These are phyloP conservation scores for Carpatolechia fugitivella DNA, from an alignment of 2,888 invertebrate genomes.

Conservation along the genomic window DNA sequence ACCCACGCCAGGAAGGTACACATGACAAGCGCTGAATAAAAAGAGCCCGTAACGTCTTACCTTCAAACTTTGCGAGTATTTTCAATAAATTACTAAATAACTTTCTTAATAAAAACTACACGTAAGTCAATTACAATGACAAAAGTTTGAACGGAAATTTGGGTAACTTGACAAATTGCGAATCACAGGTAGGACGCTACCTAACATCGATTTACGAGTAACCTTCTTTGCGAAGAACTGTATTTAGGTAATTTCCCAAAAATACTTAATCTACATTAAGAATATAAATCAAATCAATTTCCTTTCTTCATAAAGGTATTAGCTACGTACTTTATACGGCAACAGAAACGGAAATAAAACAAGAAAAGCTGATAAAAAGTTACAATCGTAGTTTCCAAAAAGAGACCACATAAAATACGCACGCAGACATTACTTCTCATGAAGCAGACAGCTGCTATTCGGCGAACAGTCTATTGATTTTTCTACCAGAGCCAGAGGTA, in stretches of 20 bases:
- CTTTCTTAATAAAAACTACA: slow-evolving; percentile 21
- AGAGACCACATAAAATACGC: too few relatives aligned
- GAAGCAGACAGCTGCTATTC: background rate
- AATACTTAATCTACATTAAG: too few relatives aligned
- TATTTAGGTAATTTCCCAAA: too few relatives aligned
- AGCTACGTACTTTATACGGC: too few relatives aligned
- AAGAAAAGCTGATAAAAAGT: too few relatives aligned
- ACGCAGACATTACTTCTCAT: background rate
- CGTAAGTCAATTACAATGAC: slow-evolving; percentile 32
- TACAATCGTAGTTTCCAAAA: too few relatives aligned
- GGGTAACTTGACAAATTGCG: background rate
- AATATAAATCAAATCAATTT: too few relatives aligned
- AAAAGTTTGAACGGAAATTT: slow-evolving; percentile 13
- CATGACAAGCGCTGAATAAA: background rate
- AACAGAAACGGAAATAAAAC: too few relatives aligned
- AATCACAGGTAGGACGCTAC: too few relatives aligned
- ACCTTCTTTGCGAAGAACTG: too few relatives aligned
- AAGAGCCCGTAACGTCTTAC: slow-evolving; percentile 4
- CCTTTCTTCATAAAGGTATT: too few relatives aligned
- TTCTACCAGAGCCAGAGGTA: background rate
- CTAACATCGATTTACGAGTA: too few relatives aligned
- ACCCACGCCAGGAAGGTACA: background rate
- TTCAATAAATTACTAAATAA: background rate
- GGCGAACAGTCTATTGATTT: slow-evolving; percentile 10
- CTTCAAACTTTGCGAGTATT: slow-evolving; percentile 1